Evolutionary conservation across 2,797 vertebrate genomes (phyloP), one percentile per base, ranked within the genome.

Genomic region (Sus cebifrons): DNA sequence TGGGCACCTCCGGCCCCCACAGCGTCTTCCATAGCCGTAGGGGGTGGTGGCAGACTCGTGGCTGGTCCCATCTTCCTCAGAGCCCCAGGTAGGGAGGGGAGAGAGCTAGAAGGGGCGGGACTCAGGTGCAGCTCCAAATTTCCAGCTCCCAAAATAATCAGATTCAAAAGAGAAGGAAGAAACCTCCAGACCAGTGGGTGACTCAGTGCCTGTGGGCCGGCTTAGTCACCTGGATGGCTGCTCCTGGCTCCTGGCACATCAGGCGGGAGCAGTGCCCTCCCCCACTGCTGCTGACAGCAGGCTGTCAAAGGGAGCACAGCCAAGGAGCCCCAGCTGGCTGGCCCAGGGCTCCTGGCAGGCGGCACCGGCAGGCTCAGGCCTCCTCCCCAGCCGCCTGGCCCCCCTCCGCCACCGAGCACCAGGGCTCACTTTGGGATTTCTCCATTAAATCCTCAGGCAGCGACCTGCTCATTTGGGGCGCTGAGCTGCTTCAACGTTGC

Each of bases 191-290:
- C 95, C 89, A 74, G 96, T 2, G 74, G 75, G 94, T 98, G 98
- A 99, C 96, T 98, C 98, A 98, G 96, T 95, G 90, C 77, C 90
- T 25, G 97, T 96, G 94, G 98, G 98, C 97, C 85, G 97, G 98
- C 98, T 98, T 98, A 98, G 98, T 99, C 98, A 98, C 98, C 98
- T 98, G 97, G 95, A 97, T 92, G 96, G 97, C 92, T 96, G 96
- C 96, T 98, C 79, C 93, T 25, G 17, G 96, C 83, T 95, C 94
- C 97, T 96, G 96, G 95, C 95, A 75, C 90, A 86, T 44, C 6
- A 97, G 98, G 97, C 96, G 3, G 1, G 75, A 79, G 96, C 96
- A 20, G 92, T 89, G 96, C 97, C 97, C 97, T 97, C 89, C 96
- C 86, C 92, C 92, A 49, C 93, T n/a, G 96, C 93, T 40, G 79